Percentiles rank a stretch among this genome's conserved stretches.
These are phyloP conservation scores for Drosophila villosipedis DNA, from an alignment of 2,888 invertebrate genomes.

Conservation along the genomic window DNA sequence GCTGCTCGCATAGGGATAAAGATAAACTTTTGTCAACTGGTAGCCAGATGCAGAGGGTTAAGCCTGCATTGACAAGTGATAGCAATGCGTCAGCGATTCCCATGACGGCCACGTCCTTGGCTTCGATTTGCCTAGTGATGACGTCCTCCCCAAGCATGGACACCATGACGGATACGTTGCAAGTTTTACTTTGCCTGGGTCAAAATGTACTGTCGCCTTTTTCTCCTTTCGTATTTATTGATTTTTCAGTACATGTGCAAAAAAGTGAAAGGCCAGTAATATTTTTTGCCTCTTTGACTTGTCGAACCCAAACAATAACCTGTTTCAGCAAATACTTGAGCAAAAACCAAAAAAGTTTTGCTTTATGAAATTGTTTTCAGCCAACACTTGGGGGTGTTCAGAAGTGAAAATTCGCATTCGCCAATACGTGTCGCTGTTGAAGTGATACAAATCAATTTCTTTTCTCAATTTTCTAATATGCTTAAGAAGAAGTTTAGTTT, in stretches of 20 bases:
- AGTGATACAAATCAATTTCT: background rate
- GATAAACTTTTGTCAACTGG: conserved; percentile 69
- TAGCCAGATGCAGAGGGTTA: conserved; percentile 4
- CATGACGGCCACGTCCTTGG: conserved; percentile 62
- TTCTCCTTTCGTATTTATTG: conserved; percentile 42
- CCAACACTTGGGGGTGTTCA: conserved; percentile 34
- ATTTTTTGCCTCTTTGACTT: conserved; percentile 44
- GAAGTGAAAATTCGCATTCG: conserved; percentile 28
- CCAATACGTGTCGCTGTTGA: background rate
- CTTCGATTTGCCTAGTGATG: conserved; percentile 57
- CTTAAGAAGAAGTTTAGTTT: background rate
- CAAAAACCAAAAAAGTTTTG: conserved; percentile 19
- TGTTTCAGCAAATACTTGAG: conserved; percentile 60
- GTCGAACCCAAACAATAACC: conserved; percentile 59
- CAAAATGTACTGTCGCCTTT: conserved; percentile 16
- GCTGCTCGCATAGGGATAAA: conserved; percentile 60
- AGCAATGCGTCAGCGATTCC: conserved; percentile 76
- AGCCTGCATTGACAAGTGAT: conserved; percentile 72
- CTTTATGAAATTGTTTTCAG: conserved; percentile 41
- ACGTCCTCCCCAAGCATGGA: conserved; percentile 57
- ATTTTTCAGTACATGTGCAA: conserved; percentile 40
- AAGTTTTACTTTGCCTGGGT: conserved; percentile 8
- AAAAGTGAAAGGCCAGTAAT: conserved; percentile 69
- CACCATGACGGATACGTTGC: conserved; percentile 23
- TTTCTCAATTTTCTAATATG: background rate